A percentile compares a stretch with the other conserved stretches of the same genome.
These are phyloP conservation scores for Drosophila kurseongensis DNA, from an alignment of 1,140 invertebrate genomes.

Conservation along the genomic window DNA sequence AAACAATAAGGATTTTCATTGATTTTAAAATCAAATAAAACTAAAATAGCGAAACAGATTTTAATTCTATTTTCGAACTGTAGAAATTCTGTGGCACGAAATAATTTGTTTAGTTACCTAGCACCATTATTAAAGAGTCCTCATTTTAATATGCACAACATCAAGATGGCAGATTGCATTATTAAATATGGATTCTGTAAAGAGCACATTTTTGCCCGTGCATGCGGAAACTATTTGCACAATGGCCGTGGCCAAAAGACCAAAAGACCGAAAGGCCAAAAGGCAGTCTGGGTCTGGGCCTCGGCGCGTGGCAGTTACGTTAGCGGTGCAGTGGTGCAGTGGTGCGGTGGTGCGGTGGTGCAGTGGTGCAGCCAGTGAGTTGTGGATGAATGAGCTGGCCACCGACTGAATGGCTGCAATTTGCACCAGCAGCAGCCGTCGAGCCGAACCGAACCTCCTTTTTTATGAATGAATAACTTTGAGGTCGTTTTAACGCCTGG, in stretches of 20 bases:
- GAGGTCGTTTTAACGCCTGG: slow-evolving; percentile 61
- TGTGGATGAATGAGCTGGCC: slow-evolving; percentile 69
- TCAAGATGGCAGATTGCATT: too few relatives aligned
- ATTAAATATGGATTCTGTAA: not conserved
- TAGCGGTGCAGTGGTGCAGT: slow-evolving; percentile 51
- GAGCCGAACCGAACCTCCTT: slow-evolving; percentile 27
- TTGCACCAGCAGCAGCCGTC: slow-evolving; percentile 63
- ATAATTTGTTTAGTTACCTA: too few relatives aligned
- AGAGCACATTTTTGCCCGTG: slow-evolving; percentile 18
- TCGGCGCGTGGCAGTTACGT: slow-evolving; percentile 53
- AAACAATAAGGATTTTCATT: not conserved
- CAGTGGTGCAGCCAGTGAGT: slow-evolving; percentile 39
- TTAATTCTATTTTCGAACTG: too few relatives aligned
- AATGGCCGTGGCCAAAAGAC: slow-evolving; percentile 39
- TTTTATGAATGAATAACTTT: slow-evolving; percentile 78
- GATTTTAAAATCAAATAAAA: too few relatives aligned
- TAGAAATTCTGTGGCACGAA: too few relatives aligned
- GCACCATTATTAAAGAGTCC: too few relatives aligned
- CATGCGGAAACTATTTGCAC: slow-evolving; percentile 41
- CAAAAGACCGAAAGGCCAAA: slow-evolving; percentile 16
- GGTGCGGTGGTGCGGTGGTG: slow-evolving; percentile 16
- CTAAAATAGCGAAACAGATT: too few relatives aligned
- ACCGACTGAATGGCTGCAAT: slow-evolving; percentile 76
- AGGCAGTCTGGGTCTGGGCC: slow-evolving; percentile 8
- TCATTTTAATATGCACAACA: too few relatives aligned